Conservation (phyloP, 2,113 vertebrate species). For the Alectura lathami region DNA sequence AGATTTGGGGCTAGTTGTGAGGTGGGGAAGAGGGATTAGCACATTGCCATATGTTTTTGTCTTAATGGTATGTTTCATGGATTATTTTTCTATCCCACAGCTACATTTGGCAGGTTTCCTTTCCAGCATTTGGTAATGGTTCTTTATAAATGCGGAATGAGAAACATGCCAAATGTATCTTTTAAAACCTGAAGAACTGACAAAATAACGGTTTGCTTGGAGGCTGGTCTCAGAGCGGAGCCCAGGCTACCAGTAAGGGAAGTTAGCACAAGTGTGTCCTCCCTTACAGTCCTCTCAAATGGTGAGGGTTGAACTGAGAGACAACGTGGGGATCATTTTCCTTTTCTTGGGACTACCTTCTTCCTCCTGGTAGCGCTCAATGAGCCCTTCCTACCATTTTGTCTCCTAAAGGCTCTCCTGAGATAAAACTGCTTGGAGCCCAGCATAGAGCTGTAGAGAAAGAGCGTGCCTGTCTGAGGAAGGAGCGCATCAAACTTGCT, state of each 20-base stretch:
- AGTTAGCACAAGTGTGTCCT: neutral
- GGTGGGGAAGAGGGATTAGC: slow-evolving; percentile 62
- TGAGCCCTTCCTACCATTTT: neutral
- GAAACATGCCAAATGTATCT: slow-evolving; percentile 38
- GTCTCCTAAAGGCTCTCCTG: neutral
- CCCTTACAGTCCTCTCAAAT: accelerated
- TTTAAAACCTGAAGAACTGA: slow-evolving; percentile 6
- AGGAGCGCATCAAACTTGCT: neutral
- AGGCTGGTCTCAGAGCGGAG: neutral
- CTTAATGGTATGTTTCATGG: slow-evolving; percentile 70
- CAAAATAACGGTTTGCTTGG: neutral
- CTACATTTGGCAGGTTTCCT: slow-evolving; percentile 69
- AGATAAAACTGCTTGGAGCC: neutral
- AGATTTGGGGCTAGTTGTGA: slow-evolving; percentile 60
- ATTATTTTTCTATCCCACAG: slow-evolving; percentile 60
- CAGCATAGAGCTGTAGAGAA: neutral
- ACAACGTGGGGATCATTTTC: accelerated
- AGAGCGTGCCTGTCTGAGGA: accelerated
- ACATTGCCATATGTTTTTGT: slow-evolving; percentile 72
- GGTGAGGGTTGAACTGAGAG: neutral
- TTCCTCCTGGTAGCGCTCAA: neutral
- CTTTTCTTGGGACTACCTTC: neutral
- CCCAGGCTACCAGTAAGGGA: neutral
- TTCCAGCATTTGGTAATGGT: slow-evolving; percentile 64
- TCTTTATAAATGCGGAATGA: slow-evolving; percentile 49